phyloP scores from a whole-genome alignment of 2,797 vertebrate genomes.

The Lophura swinhoii region DNA sequence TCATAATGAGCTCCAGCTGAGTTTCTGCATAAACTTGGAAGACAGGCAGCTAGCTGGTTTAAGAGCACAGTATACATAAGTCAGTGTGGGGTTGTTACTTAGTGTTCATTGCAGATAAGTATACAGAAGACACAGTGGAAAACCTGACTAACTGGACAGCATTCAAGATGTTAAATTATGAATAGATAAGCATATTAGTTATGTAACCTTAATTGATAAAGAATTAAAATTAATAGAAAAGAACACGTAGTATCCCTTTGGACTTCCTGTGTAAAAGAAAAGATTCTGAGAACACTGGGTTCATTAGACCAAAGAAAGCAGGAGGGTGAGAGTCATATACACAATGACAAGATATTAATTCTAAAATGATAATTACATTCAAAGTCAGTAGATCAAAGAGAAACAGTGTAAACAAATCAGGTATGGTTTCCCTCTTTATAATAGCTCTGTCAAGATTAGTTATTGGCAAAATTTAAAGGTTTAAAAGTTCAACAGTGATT shows the following conservation, averaged over 20 bases:
- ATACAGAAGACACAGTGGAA: constrained; percentile 9
- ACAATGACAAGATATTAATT: constrained; percentile 56
- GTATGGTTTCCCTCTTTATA: constrained; percentile 29
- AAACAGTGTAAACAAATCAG: constrained; percentile 56
- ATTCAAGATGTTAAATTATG: neutral
- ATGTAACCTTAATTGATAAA: constrained; percentile 31
- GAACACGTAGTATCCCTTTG: constrained; percentile 6
- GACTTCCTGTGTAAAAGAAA: neutral
- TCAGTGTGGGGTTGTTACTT: constrained; percentile 12
- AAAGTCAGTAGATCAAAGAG: constrained; percentile 60
- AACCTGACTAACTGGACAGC: neutral
- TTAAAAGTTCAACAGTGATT: constrained; percentile 24
- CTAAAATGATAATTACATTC: constrained; percentile 52
- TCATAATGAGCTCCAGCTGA: constrained; percentile 65
- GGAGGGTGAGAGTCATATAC: neutral
- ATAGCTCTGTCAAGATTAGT: constrained; percentile 18
- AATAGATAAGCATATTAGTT: constrained; percentile 1
- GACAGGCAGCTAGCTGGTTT: constrained; percentile 23
- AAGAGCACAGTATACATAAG: constrained; percentile 26
- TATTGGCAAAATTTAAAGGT: constrained; percentile 35
- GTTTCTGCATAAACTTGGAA: constrained; percentile 54
- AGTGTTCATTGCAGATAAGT: neutral
- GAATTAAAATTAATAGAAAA: constrained; percentile 49
- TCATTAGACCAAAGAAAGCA: constrained; percentile 41
- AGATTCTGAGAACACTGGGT: neutral